These are phyloP conservation scores for Jaculus jaculus DNA, from an alignment of 2,113 vertebrate genomes.

Conservation along the genomic window DNA sequence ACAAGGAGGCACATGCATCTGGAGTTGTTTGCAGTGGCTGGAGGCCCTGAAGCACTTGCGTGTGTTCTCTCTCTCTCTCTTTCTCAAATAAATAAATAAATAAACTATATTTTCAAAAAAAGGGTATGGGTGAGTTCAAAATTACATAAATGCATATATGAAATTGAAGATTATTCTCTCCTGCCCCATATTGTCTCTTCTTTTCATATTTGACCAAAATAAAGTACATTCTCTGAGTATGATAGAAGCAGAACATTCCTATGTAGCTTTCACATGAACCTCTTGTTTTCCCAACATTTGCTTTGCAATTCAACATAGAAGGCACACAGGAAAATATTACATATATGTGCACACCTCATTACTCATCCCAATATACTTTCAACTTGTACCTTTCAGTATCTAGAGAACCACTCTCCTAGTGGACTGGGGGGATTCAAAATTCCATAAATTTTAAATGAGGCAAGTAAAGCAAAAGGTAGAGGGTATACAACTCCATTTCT, in stretches of 20 bases:
- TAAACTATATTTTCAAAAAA: too few species aligned
- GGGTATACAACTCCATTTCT: slow-evolving; percentile 59
- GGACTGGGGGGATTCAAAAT: slow-evolving; percentile 57
- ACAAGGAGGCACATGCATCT: too few species aligned
- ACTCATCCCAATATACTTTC: slow-evolving; percentile 13
- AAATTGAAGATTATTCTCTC: not conserved
- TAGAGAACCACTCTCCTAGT: slow-evolving; percentile 24
- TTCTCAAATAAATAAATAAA: too few species aligned
- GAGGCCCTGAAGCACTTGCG: too few species aligned
- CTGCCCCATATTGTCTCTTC: not conserved
- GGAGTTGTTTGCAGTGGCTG: too few species aligned
- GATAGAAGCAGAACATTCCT: slow-evolving; percentile 18
- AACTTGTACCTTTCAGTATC: slow-evolving; percentile 39
- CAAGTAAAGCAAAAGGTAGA: slow-evolving; percentile 40
- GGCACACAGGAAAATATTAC: slow-evolving; percentile 49
- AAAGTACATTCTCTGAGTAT: slow-evolving; percentile 33
- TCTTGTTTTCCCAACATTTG: slow-evolving; percentile 40
- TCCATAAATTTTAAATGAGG: slow-evolving; percentile 72
- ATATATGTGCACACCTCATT: not conserved
- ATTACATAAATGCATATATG: not conserved
- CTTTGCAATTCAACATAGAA: slow-evolving; percentile 32
- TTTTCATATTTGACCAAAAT: slow-evolving; percentile 13
- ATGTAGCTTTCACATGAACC: slow-evolving; percentile 35
- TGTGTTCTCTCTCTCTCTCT: too few species aligned
- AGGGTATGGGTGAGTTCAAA: too few species aligned